Percentiles rank a stretch among this genome's conserved stretches.
These are phyloP conservation scores for Cerastoderma edule DNA, from an alignment of 2,888 invertebrate species.

Conservation along the genomic window DNA sequence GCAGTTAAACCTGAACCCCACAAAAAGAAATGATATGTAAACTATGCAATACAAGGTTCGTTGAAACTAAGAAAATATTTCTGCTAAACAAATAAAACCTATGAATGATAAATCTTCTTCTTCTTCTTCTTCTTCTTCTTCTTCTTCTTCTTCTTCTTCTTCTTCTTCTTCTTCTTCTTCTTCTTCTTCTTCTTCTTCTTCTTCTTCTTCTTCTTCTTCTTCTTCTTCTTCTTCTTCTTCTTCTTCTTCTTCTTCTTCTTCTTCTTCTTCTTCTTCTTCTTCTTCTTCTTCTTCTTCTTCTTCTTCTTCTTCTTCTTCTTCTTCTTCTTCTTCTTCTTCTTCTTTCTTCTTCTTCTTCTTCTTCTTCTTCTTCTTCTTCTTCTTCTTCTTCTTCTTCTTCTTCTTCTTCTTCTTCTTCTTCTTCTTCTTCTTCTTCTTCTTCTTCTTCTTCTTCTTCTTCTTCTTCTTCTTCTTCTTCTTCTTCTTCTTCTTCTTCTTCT, in stretches of 20 bases:
- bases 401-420: too few relatives aligned
- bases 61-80: too few relatives aligned
- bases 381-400: slow-evolving; percentile 1
- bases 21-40: too few relatives aligned
- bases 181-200: slow-evolving; percentile 1
- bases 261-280: slow-evolving; percentile 1
- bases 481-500: too few relatives aligned
- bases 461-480: too few relatives aligned
- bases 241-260: slow-evolving; percentile 1
- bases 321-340: background rate
- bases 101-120: background rate
- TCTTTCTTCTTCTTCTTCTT: slow-evolving; percentile 1
- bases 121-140: slow-evolving; percentile 1
- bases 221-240: background rate
- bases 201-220: background rate
- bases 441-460: too few relatives aligned
- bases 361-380: slow-evolving; percentile 1
- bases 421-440: too few relatives aligned
- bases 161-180: slow-evolving; percentile 1
- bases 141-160: slow-evolving; percentile 1
- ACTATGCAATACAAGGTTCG: too few relatives aligned
- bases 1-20: too few relatives aligned
- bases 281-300: background rate
- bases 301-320: slow-evolving; percentile 1
- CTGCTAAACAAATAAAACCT: background rate